phyloP scores from a whole-genome alignment of 2,888 invertebrate genomes.

The Masnerella sp. region DNA sequence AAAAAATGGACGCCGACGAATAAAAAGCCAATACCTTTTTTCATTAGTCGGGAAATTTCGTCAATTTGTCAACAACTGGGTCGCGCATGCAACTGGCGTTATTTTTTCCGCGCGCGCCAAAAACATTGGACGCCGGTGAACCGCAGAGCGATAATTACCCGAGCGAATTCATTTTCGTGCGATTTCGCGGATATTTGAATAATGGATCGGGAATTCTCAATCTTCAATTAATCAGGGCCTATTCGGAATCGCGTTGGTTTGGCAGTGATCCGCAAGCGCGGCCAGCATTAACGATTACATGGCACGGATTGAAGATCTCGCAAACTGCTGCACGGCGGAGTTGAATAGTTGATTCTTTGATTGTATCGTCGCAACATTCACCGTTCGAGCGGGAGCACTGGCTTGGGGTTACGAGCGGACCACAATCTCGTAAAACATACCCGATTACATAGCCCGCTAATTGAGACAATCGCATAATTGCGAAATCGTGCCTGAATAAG shows the following conservation, averaged over 20 bases:
- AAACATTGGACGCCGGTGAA: too few relatives aligned
- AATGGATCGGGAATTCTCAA: conserved; percentile 5
- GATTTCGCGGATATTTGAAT: not conserved
- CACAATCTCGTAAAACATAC: conserved; percentile 46
- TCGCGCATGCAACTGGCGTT: conserved; percentile 3
- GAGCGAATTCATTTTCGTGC: conserved; percentile 7
- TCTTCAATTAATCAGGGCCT: conserved; percentile 24
- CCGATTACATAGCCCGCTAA: conserved; percentile 37
- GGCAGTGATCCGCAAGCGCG: conserved; percentile 19
- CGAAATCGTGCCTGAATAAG: conserved; percentile 4
- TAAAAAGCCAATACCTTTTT: too few relatives aligned
- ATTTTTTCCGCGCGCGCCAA: not conserved
- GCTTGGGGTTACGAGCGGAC: conserved; percentile 35
- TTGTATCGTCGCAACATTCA: conserved; percentile 39
- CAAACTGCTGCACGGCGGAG: conserved; percentile 17
- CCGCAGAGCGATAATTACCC: conserved; percentile 14
- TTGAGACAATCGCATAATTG: conserved; percentile 34
- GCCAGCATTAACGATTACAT: conserved; percentile 34
- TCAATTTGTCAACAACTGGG: conserved; percentile 17
- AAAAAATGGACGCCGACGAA: too few relatives aligned
- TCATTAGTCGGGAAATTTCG: conserved; percentile 8
- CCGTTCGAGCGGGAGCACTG: conserved; percentile 21
- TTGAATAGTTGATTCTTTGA: conserved; percentile 44
- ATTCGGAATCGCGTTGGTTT: conserved; percentile 9
- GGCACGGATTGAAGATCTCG: conserved; percentile 27